Conservation (phyloP, 2,888 invertebrate species). For the Melolontha melolontha region DNA sequence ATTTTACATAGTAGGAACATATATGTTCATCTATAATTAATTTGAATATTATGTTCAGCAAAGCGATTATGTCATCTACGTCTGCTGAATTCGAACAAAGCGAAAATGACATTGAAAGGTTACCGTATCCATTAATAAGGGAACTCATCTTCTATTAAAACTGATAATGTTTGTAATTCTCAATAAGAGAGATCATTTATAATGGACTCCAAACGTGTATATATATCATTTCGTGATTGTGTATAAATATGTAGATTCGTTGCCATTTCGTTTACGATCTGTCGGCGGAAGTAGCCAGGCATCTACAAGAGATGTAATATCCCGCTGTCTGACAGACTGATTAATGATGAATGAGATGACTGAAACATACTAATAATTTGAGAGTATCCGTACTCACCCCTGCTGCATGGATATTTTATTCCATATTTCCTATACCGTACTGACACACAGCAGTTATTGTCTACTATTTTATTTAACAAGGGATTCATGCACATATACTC, state of each 20-base stretch:
- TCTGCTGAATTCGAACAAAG: not conserved
- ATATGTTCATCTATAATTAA: too few species aligned
- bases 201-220: slow-evolving; percentile 45
- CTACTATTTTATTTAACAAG: too few species aligned
- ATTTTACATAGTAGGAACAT: too few species aligned
- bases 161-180: slow-evolving; percentile 41
- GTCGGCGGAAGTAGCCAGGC: slow-evolving; percentile 61
- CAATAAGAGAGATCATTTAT: slow-evolving; percentile 49
- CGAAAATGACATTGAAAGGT: slow-evolving; percentile 7
- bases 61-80: slow-evolving; percentile 10
- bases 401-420: too few species aligned
- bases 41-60: not conserved
- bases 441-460: too few species aligned
- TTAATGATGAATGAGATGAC: slow-evolving; percentile 61
- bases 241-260: slow-evolving; percentile 64
- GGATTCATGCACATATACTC: too few species aligned
- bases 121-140: slow-evolving; percentile 31
- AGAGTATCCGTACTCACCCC: slow-evolving; percentile 1
- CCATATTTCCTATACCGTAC: too few species aligned
- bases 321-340: slow-evolving; percentile 63
- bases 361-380: slow-evolving; percentile 43
- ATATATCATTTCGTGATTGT: slow-evolving; percentile 56
- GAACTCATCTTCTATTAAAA: slow-evolving; percentile 24
- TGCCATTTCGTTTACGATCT: slow-evolving; percentile 62
- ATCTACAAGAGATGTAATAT: slow-evolving; percentile 64